These are phyloP conservation scores for Lagenorhynchus albirostris DNA, from an alignment of 2,113 vertebrate genomes.

Conservation along the genomic window DNA sequence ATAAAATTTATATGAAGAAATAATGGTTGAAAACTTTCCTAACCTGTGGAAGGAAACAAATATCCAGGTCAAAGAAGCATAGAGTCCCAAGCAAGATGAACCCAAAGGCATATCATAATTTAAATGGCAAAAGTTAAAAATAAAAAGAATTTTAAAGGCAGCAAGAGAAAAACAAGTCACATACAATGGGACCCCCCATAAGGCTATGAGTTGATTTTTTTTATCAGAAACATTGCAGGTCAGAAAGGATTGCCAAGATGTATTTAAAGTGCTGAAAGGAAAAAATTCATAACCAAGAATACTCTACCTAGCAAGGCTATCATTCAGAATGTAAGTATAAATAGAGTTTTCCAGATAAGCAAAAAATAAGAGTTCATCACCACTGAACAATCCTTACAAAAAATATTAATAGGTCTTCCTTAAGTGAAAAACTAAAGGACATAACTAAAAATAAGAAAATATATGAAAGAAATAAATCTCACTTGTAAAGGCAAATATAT, in stretches of 20 bases:
- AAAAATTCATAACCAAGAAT: neutral
- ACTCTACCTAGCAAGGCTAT: neutral
- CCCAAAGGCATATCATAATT: neutral
- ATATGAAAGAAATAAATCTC: too few relatives aligned
- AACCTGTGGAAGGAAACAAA: neutral
- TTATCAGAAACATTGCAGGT: neutral
- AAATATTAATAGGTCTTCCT: too few relatives aligned
- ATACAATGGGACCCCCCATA: neutral
- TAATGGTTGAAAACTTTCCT: neutral
- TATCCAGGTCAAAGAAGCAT: neutral
- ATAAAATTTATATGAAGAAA: neutral
- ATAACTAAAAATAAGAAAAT: too few relatives aligned
- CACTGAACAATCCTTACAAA: too few relatives aligned
- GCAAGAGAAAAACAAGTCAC: neutral
- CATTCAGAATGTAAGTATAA: neutral
- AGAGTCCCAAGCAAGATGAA: neutral
- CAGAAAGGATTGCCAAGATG: neutral
- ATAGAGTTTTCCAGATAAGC: neutral
- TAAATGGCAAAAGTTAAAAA: neutral
- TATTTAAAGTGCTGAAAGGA: neutral
- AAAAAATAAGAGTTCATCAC: too few relatives aligned
- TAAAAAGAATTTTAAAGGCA: neutral
- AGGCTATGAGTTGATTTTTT: neutral
- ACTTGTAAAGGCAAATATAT: too few relatives aligned
- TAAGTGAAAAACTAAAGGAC: too few relatives aligned